Evolutionary conservation across 2,888 invertebrate genomes (phyloP), one percentile per base, ranked within the genome.

Genomic region (Ypsolopha scabrella): DNA sequence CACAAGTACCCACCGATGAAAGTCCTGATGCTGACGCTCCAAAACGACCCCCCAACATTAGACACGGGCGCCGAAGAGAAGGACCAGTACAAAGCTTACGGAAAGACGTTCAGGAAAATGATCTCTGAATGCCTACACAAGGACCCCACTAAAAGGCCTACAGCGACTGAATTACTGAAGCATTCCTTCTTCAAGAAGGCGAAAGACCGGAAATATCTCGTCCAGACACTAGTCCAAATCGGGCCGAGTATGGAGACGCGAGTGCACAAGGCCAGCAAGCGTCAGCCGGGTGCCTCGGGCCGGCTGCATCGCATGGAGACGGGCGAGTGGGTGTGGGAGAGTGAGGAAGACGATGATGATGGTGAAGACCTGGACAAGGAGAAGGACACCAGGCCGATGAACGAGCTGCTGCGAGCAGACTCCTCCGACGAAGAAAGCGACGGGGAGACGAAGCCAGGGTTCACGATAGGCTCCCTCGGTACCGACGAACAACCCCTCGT

Each of bases 1-100:
- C 99, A 99, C 85, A 99, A 98, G 78, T 99, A 97, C 78, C 99
- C 99, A 41, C 99, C 99, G 3, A 99, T 99, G 99, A 99, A 99
- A 86, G 96, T 99, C 54, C 89, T 99, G 54, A 99, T 99, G 99
- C 88, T 99, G 61, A 99, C 99, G 0, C 88, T 99, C 54, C 99
- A 99, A 87, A 99, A 99, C 72, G 99, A 99, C 69, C 99, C 99
- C 34, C 99, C 99, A 6, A 95, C 95, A 9, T 87, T 99, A 58
- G 99, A 99, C 72, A 97, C 98, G 9, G 93, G 94, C 52, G 96
- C 98, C 6, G 98, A 98, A 65, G 97, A 98, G 65, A 98, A 97
- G 74, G 99, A 99, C 76, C 99, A 99, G 82, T 99, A 98, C 79
- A 98, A 99, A 87, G 94, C 94, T 9, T 99, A 98, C 75, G 98